Percentiles rank a stretch among this genome's conserved stretches.
phyloP scores from a whole-genome alignment of 2,797 vertebrate genomes.

The Heteromormyrus szaboi region DNA sequence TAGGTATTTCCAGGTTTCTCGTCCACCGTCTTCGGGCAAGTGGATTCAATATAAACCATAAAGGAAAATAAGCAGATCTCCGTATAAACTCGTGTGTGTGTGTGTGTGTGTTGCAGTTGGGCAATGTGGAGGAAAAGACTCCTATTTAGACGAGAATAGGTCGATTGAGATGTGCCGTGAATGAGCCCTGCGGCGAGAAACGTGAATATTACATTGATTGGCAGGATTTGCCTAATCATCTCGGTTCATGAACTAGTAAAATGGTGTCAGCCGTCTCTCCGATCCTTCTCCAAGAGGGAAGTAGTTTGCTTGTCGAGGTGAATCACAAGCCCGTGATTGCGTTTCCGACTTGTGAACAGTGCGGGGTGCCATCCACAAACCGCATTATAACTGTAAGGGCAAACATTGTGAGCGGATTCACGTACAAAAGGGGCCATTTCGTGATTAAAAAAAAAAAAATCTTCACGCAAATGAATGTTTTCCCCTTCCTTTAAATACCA shows the following conservation, averaged over 20 bases:
- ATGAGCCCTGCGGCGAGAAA: constrained; percentile 23
- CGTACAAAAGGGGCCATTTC: constrained; percentile 37
- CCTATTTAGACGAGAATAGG: constrained; percentile 20
- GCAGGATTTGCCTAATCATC: constrained; percentile 26
- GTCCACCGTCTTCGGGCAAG: constrained; percentile 2
- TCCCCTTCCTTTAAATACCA: constrained; percentile 28
- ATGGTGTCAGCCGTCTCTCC: constrained; percentile 42
- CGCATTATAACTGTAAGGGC: constrained; percentile 36
- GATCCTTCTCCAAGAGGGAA: constrained; percentile 35
- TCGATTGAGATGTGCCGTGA: constrained; percentile 20
- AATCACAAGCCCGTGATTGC: constrained; percentile 45
- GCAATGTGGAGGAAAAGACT: constrained; percentile 6
- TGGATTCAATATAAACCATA: constrained; percentile 11
- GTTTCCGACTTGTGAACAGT: constrained; percentile 37
- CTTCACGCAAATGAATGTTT: constrained; percentile 30
- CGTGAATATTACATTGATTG: constrained; percentile 37
- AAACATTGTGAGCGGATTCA: constrained; percentile 39
- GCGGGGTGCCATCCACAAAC: constrained; percentile 38
- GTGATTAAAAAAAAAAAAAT: constrained; percentile 30
- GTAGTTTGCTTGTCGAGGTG: constrained; percentile 41
- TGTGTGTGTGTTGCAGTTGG: constrained; percentile 21
- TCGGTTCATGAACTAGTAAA: constrained; percentile 39
- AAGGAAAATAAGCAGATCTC: constrained; percentile 18
- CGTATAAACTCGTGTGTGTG: constrained; percentile 17
- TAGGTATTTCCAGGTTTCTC: constrained; percentile 9